Conservation (phyloP, 23 tunicate species). For the Ascidia mentula region DNA sequence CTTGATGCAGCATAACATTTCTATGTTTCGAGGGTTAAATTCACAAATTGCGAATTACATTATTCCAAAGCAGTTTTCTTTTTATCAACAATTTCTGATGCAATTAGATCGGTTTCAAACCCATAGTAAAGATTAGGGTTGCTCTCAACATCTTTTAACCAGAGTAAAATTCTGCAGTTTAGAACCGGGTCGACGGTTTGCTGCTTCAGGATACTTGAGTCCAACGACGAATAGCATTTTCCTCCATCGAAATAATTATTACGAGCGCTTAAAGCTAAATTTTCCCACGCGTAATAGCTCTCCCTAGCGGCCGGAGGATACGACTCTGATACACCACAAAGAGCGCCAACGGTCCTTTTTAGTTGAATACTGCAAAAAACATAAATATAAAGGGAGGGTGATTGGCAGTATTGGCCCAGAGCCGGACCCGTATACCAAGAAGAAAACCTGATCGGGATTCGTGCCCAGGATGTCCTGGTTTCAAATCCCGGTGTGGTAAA, state of each 20-base stretch:
- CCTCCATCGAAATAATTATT: neutral
- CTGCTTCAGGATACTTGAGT: conserved; percentile 6
- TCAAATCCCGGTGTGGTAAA: too few species aligned
- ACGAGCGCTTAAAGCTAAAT: neutral
- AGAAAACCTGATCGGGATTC: too few species aligned
- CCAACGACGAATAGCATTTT: conserved; percentile 8
- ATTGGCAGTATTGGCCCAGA: too few species aligned
- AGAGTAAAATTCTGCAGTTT: conserved; percentile 27
- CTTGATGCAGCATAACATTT: too few species aligned
- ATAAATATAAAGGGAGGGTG: too few species aligned
- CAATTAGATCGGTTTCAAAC: conserved; percentile 16
- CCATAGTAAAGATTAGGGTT: conserved; percentile 44
- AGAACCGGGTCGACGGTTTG: conserved; percentile 26
- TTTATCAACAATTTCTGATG: neutral
- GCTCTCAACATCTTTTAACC: conserved; percentile 42
- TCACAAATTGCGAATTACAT: too few species aligned
- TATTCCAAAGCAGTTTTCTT: too few species aligned
- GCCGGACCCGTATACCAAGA: too few species aligned
- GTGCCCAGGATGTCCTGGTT: too few species aligned
- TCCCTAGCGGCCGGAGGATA: neutral
- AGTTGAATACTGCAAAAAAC: neutral
- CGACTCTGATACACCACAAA: neutral
- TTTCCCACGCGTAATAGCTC: conserved; percentile 2
- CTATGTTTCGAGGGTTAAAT: too few species aligned
- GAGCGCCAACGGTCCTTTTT: neutral